Percentiles rank a stretch among this genome's conserved stretches.
Evolutionary conservation across 2,888 invertebrate species (phyloP).

Genomic region (Calameuta filiformis): DNA sequence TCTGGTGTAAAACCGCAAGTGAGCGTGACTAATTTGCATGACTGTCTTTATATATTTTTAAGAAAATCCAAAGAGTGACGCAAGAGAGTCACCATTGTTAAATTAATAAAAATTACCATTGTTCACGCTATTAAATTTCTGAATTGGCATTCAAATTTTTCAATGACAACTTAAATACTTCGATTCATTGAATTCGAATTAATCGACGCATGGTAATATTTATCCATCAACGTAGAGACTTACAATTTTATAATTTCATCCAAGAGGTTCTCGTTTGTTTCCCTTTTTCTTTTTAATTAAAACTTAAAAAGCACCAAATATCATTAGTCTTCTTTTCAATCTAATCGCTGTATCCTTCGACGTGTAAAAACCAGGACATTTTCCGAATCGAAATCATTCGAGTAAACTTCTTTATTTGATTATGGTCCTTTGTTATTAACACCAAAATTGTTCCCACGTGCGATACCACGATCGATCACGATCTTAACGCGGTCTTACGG

Average conservation of each 20-base stretch:
- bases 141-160: neutral
- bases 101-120: neutral
- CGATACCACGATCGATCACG: neutral
- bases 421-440: neutral
- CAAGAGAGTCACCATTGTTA: neutral
- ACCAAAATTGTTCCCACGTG: constrained; percentile 1
- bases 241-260: constrained; percentile 3
- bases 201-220: neutral
- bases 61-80: neutral
- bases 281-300: neutral
- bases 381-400: neutral
- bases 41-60: neutral
- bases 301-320: neutral
- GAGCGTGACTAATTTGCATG: neutral
- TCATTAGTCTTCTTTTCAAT: neutral
- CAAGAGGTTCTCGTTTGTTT: neutral
- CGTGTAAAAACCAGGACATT: neutral
- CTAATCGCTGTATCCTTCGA: neutral
- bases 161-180: neutral
- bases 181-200: neutral
- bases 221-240: neutral
- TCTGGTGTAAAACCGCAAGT: neutral
- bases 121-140: neutral
- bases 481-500: constrained; percentile 7
- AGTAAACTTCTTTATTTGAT: neutral